Evolutionary conservation across 64 coral and sea anemone species (phyloP), one percentile per base, ranked within the genome.

Genomic region (Actinia equina): DNA sequence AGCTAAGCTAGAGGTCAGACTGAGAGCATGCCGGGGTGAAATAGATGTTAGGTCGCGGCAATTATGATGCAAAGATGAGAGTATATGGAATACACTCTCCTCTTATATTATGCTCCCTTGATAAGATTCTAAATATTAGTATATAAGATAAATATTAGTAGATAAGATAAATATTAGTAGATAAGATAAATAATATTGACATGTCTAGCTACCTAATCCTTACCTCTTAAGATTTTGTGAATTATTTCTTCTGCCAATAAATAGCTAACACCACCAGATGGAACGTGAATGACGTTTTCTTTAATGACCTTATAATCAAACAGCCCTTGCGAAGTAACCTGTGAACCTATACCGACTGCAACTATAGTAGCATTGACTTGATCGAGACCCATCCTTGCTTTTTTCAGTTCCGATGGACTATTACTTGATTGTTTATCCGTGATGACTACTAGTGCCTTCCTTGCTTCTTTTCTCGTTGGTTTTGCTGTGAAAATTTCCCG

Each of bases 291-390:
- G 13, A 65, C 5, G 18, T 65, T 20, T 65, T 65, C 20, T 20
- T n/a, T 65, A 4, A 65, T 65, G 18, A 1, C 19, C 18, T 20
- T 65, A 65, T 65, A 65, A 2, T 13, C 19, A 65, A n/a, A 65
- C 18, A 65, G 62, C 6, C 22, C 3, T 23, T 65, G 3, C 3
- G 4, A 65, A 65, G 62, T 22, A 65, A 65, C 62, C n/a, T n/a
- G 18, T 65, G 13, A 65, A 51, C 82, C 82, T 16, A 84, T 14
- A 26, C 49, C 82, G 57, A 55, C 82, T 44, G 82, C 55, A 84
- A 84, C 20, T n/a, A 55, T 58, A 53, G 82, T 58, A 37, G 46
- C 82, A 84, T 51, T 51, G 6, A 84, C 26, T 14, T 84, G 16
- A 52, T 59, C 10, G 7, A 84, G 46, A 84, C 46, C 11, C 26